Base-by-base conservation (phyloP, 2,113 vertebrate genomes). In the Piaya cayana region DNA sequence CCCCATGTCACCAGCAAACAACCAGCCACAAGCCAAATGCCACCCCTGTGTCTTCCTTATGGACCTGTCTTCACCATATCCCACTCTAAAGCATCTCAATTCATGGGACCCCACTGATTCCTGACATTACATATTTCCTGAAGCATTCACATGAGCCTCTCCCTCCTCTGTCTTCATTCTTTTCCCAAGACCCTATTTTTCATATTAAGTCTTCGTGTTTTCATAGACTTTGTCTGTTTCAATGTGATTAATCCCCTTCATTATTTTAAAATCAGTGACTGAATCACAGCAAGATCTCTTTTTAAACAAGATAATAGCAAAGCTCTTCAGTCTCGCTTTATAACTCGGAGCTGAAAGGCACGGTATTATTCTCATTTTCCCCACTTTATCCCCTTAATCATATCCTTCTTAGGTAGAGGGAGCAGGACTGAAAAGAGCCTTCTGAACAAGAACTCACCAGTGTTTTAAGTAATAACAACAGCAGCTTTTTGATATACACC, bases 181-280 rank as follows among this genome's bases (percentile, higher is more conserved):
- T 92, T 96, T 85, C 91, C 93, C 89, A 88, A 94, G 92, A 96
- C 95, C 70, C 79, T 90, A 15, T 88, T 96, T 93, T 96, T 90
- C 87, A 82, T 91, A 92, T 93, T 89, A 93, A 95, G 69, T 86
- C 79, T 91, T 76, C 78, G 85, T 93, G 77, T 97, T 97, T 98
- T 92, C 92, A 91, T 30, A 92, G 93, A 91, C 86, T 96, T 96
- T 88, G 70, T 96, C 96, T 91, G 53, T 96, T 97, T 94, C 94
- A 91, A 90, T 86, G 92, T 93, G 95, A 96, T 95, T 89, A 93
- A 97, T 92, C 75, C 74, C 71, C 87, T 86, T 96, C 87, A 85
- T 92, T 79, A 79, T 93, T 95, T 91, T 82, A 63, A 96, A 95
- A 91, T 86, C 26, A 97, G 89, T 62, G 11, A 43, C 75, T 16